These are phyloP conservation scores for Syrmaticus mikado DNA, from an alignment of 2,113 vertebrate species.

Conservation along the genomic window DNA sequence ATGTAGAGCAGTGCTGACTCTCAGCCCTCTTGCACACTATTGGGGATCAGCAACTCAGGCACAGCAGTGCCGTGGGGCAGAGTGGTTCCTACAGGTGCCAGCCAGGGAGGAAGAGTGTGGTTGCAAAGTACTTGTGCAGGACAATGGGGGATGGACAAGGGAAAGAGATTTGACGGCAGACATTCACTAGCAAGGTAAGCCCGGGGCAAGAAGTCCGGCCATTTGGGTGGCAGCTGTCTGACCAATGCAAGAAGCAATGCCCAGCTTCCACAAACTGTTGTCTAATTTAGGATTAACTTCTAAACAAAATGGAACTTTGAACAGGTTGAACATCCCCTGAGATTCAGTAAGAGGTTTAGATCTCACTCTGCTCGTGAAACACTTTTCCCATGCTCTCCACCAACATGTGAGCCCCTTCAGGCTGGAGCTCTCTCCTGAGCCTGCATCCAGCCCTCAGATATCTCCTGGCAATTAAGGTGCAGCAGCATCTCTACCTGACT, in stretches of 20 bases:
- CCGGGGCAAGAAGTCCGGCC: not conserved
- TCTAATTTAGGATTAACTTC: not conserved
- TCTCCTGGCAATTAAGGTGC: not conserved
- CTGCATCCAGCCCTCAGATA: not conserved
- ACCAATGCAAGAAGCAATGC: not conserved
- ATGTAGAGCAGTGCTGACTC: not conserved
- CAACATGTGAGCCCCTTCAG: not conserved
- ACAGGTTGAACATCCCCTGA: not conserved
- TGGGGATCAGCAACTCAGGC: not conserved
- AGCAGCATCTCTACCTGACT: not conserved
- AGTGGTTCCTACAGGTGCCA: not conserved
- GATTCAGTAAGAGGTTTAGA: not conserved
- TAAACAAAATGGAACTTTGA: not conserved
- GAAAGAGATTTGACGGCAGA: not conserved
- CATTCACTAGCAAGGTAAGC: not conserved
- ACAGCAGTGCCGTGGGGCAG: not conserved
- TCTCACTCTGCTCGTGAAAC: not conserved
- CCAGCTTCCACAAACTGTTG: not conserved
- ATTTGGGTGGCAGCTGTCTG: not conserved
- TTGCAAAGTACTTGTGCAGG: not conserved
- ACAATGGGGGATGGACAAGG: not conserved
- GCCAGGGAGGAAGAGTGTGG: fast-evolving
- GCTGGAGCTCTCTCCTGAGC: not conserved
- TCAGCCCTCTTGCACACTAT: fast-evolving
- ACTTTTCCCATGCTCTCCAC: not conserved